Evolutionary conservation across 2,797 vertebrate species (phyloP), one percentile per base, ranked within the genome.

Genomic region (Falco biarmicus): DNA sequence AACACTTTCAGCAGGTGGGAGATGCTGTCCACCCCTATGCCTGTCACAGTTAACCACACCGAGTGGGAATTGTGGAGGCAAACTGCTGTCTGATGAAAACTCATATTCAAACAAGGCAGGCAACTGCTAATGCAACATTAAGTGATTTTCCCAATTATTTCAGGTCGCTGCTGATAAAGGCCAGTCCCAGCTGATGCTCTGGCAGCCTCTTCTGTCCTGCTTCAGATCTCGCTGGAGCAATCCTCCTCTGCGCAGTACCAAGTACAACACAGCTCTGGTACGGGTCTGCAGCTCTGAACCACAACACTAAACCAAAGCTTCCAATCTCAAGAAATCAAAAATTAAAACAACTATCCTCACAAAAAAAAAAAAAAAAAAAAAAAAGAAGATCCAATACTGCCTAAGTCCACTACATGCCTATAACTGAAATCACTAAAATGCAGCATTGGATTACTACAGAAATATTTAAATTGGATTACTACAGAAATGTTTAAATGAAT

Each of bases 21-120:
- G 48, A 29, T 3, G 1, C 2, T 2, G 3, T 41, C 31, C 48
- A 31, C 5, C 43, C 10, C 43, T 13, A 7, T 5, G 1, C 3
- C 22, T 4, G 0, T 4, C 51, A 41, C 24, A 19, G 25, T 25
- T 51, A 16, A 16, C 10, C 41, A 60, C 34, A 45, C 5, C 12
- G 20, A 25, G 47, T 1, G 0, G 56, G 10, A 75, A 50, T 1
- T 5, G 4, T 12, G 22, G 53, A 31, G 29, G 18, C 21, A 28
- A 47, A 61, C 10, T 6, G 50, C 51, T 54, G 21, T 5, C 20
- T 39, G 17, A 7, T 2, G 15, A 17, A 4, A 75, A 65, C 11
- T 31, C 32, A 29, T 10, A 21, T 34, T 34, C 70, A 68, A 53
- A 80, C 37, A 57, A 71, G 53, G n/a, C 29, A 75, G 29, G n/a